phyloP scores from a whole-genome alignment of 2,113 vertebrate genomes.

The Smithornis capensis region DNA sequence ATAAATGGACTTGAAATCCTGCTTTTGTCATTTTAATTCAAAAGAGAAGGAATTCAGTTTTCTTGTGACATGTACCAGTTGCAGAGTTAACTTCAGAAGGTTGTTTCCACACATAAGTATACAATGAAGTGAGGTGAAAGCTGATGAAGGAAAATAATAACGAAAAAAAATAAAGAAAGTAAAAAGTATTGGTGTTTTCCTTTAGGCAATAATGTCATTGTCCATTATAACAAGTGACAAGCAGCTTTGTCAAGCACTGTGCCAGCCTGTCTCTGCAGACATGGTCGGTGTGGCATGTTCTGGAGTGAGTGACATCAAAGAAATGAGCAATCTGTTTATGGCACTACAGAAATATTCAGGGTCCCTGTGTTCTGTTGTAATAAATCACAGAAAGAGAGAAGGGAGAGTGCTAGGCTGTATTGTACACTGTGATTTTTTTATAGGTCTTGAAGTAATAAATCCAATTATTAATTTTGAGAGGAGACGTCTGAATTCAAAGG shows the following conservation, averaged over 20 bases:
- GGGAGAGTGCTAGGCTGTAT: neutral
- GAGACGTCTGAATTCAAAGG: neutral
- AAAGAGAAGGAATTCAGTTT: neutral
- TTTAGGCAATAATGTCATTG: conserved; percentile 7
- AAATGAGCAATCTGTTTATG: conserved; percentile 54
- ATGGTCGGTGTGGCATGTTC: neutral
- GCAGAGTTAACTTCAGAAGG: neutral
- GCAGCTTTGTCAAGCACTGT: neutral
- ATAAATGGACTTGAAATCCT: conserved; percentile 19
- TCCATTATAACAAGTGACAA: conserved; percentile 30
- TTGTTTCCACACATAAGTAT: neutral
- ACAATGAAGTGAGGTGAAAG: neutral
- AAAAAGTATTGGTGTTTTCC: neutral
- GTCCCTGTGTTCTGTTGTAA: neutral
- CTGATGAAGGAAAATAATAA: neutral
- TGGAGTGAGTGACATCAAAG: conserved; percentile 42
- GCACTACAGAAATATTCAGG: neutral
- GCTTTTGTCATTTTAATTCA: conserved; percentile 6
- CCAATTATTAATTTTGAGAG: neutral
- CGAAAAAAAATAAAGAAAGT: neutral
- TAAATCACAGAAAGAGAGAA: neutral
- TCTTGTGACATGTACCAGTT: neutral
- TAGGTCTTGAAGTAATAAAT: neutral
- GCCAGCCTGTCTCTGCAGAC: conserved; percentile 2
- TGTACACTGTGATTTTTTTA: neutral